phyloP scores from a whole-genome alignment of 2,797 vertebrate species.

The Typhlichthys subterraneus region DNA sequence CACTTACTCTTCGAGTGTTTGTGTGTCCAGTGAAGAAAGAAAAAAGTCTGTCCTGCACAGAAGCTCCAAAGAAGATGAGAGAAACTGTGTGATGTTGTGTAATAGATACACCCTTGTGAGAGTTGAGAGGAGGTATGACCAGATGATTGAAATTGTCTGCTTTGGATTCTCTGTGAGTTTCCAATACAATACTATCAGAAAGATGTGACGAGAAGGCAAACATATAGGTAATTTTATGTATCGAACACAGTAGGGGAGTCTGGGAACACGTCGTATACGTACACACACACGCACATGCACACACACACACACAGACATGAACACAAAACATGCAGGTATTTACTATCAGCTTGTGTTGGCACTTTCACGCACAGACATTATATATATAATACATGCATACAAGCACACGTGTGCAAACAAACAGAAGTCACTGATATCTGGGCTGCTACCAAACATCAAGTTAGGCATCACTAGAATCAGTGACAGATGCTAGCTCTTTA shows the following conservation, averaged over 20 bases:
- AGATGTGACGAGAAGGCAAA: slow-evolving; percentile 32
- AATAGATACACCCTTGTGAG: slow-evolving; percentile 28
- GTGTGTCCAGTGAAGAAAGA: slow-evolving; percentile 24
- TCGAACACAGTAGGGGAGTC: slow-evolving; percentile 29
- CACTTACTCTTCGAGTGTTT: slow-evolving; percentile 33
- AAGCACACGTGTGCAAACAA: background rate
- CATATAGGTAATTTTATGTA: slow-evolving; percentile 31
- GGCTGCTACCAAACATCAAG: slow-evolving; percentile 27
- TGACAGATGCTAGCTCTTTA: slow-evolving; percentile 70
- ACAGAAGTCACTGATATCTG: background rate
- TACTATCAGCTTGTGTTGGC: background rate
- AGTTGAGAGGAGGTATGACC: slow-evolving; percentile 3
- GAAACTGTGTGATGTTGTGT: slow-evolving; percentile 28
- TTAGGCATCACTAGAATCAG: slow-evolving; percentile 33
- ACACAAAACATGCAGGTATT: background rate
- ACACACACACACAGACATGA: background rate
- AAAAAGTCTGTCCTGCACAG: slow-evolving; percentile 20
- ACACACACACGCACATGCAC: background rate
- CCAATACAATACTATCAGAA: slow-evolving; percentile 13
- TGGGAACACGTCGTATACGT: slow-evolving; percentile 7
- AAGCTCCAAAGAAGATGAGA: slow-evolving; percentile 18
- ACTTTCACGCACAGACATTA: slow-evolving; percentile 1
- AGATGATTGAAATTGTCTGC: slow-evolving; percentile 37
- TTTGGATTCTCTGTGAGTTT: slow-evolving; percentile 39
- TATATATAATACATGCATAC: background rate